A percentile compares a stretch with the other conserved stretches of the same genome.
These are phyloP conservation scores for Malurus splendens DNA, from an alignment of 2,797 vertebrate species.

Conservation along the genomic window DNA sequence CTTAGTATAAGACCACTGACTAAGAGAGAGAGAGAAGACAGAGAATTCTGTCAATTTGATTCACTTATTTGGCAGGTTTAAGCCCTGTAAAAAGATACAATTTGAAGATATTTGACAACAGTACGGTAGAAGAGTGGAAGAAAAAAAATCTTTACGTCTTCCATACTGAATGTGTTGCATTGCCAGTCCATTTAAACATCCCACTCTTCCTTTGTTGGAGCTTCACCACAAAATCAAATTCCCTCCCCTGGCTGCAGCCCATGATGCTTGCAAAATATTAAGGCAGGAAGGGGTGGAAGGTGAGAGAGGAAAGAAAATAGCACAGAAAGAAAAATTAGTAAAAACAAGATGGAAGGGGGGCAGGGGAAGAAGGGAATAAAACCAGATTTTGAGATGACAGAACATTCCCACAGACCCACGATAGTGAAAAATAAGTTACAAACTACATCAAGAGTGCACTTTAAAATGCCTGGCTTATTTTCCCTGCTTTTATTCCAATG, in stretches of 20 bases:
- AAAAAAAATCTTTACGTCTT: not conserved
- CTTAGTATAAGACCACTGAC: not conserved
- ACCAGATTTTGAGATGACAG: not conserved
- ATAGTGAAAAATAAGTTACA: not conserved
- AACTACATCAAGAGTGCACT: not conserved
- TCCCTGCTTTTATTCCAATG: not conserved
- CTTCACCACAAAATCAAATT: not conserved
- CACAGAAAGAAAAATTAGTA: not conserved
- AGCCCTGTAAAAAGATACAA: not conserved
- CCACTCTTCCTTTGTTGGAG: not conserved
- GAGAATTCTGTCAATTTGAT: not conserved
- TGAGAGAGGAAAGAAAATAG: not conserved
- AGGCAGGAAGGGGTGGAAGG: no score
- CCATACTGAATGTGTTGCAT: not conserved
- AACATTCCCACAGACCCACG: not conserved
- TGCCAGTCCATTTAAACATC: not conserved
- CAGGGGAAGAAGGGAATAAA: accelerated
- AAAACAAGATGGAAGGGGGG: not conserved
- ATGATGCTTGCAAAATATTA: not conserved
- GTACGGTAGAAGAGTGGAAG: not conserved
- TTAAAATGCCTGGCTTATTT: not conserved
- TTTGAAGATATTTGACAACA: not conserved
- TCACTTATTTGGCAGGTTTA: not conserved
- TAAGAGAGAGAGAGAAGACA: not conserved
- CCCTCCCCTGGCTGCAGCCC: not conserved